Percentiles rank a stretch among this genome's conserved stretches.
phyloP scores from a whole-genome alignment of 2,888 invertebrate species.

The Nebria brevicollis region DNA sequence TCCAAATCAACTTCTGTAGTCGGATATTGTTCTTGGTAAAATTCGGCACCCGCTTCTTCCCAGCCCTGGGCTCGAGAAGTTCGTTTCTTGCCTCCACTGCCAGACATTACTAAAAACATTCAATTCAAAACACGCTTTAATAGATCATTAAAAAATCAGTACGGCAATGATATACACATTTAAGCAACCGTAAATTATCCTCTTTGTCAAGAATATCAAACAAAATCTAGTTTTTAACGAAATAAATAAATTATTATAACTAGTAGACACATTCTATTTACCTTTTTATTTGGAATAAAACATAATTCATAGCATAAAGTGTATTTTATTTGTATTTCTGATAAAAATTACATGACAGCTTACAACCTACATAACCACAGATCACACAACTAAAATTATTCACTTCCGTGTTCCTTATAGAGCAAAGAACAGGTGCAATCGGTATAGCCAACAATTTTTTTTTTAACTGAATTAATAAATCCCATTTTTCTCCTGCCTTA shows the following conservation, averaged over 20 bases:
- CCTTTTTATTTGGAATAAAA: constrained; percentile 40
- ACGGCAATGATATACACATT: background rate
- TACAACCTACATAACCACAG: constrained; percentile 32
- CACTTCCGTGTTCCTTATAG: constrained; percentile 27
- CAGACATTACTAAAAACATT: constrained; percentile 64
- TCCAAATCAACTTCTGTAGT: constrained; percentile 73
- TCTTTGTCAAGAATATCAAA: background rate
- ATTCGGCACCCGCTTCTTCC: constrained; percentile 87
- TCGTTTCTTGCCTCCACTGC: constrained; percentile 68
- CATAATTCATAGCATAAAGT: constrained; percentile 45
- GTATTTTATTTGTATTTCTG: constrained; percentile 39
- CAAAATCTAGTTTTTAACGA: background rate
- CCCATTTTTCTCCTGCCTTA: too few species aligned
- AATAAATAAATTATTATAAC: background rate
- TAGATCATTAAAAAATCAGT: background rate
- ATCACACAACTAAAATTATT: constrained; percentile 42
- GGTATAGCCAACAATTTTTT: too few species aligned
- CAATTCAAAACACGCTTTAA: constrained; percentile 16
- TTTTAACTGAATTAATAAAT: too few species aligned
- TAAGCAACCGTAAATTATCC: background rate
- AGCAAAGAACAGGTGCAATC: too few species aligned
- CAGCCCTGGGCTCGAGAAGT: constrained; percentile 72
- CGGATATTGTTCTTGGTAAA: constrained; percentile 87
- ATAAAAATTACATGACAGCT: constrained; percentile 42
- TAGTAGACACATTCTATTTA: constrained; percentile 7